These are phyloP conservation scores for Pampusana beccarii DNA, from an alignment of 2,113 vertebrate species.

Conservation along the genomic window DNA sequence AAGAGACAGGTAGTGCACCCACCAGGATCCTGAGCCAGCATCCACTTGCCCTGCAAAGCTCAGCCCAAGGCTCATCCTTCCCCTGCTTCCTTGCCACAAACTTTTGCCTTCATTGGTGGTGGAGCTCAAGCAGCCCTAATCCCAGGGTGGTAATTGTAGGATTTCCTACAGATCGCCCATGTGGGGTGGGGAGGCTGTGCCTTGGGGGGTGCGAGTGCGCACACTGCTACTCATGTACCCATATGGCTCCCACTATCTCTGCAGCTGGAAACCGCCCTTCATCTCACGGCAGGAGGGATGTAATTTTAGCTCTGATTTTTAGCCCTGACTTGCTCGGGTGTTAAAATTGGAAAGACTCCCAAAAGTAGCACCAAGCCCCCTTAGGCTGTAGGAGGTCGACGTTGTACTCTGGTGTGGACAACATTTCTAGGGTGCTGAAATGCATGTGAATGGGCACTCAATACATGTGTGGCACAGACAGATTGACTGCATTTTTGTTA, in stretches of 20 bases:
- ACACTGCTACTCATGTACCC: rapidly evolving
- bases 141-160: background rate
- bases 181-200: background rate
- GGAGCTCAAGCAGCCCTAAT: background rate
- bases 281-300: background rate
- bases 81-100: background rate
- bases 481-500: background rate
- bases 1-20: background rate
- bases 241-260: background rate
- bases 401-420: background rate
- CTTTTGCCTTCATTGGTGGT: background rate
- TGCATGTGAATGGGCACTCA: rapidly evolving
- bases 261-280: background rate
- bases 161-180: background rate
- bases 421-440: background rate
- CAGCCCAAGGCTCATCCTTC: background rate
- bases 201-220: background rate
- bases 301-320: background rate
- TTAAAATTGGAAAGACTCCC: background rate
- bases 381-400: background rate
- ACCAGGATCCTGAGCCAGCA: background rate
- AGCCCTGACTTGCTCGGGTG: background rate
- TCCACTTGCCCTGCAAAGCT: background rate
- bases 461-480: background rate
- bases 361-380: background rate